phyloP scores from a whole-genome alignment of 2,888 invertebrate genomes.

The Phlogophora meticulosa region DNA sequence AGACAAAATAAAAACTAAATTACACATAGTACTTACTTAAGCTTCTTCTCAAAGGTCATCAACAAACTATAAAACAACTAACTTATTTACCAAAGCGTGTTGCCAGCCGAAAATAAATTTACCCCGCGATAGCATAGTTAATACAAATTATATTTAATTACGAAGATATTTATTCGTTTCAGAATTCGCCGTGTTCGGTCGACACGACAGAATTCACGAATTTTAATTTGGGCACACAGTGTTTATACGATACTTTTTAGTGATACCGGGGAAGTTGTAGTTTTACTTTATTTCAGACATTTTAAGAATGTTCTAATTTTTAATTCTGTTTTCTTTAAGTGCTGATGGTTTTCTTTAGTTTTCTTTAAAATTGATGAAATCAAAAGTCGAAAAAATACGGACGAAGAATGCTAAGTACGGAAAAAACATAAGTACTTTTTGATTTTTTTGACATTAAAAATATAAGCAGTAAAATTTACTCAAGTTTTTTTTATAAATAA shows the following conservation, averaged over 20 bases:
- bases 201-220: slow-evolving; percentile 83
- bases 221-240: slow-evolving; percentile 86
- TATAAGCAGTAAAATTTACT: too few relatives aligned
- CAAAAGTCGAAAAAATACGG: too few relatives aligned
- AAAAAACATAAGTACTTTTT: too few relatives aligned
- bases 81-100: slow-evolving; percentile 58
- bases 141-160: slow-evolving; percentile 83
- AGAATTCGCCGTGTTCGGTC: slow-evolving; percentile 67
- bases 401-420: too few relatives aligned
- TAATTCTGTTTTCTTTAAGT: too few relatives aligned
- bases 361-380: too few relatives aligned
- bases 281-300: slow-evolving; percentile 19
- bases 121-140: slow-evolving; percentile 62
- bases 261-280: slow-evolving; percentile 75
- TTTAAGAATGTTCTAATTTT: slow-evolving; percentile 23
- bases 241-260: slow-evolving; percentile 82
- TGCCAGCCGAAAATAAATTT: slow-evolving; percentile 55
- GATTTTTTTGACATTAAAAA: too few relatives aligned
- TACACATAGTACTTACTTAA: background rate
- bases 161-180: slow-evolving; percentile 75
- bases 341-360: too few relatives aligned
- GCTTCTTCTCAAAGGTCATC: slow-evolving; percentile 23
- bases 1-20: slow-evolving; percentile 16
- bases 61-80: slow-evolving; percentile 26
- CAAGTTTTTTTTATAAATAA: too few relatives aligned